phyloP scores from a whole-genome alignment of 2,113 vertebrate species.

The Okapia johnstoni region DNA sequence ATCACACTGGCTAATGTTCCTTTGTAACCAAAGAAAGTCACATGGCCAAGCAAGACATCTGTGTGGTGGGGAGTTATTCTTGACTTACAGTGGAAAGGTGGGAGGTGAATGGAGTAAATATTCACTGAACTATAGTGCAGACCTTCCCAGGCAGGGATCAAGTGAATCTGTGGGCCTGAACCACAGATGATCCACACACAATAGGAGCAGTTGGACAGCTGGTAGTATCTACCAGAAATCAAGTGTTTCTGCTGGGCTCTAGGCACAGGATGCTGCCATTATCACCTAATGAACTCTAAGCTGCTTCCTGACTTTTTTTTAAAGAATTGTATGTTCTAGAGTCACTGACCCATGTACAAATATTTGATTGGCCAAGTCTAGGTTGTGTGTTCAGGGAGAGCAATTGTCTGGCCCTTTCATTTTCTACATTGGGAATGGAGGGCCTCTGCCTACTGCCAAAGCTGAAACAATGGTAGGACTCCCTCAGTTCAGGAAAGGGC shows the following conservation, averaged over 20 bases:
- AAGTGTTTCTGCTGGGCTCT: not conserved
- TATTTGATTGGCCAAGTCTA: not conserved
- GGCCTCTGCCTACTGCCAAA: not conserved
- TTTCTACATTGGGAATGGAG: not conserved
- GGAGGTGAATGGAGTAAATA: not conserved
- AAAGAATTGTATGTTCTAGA: not conserved
- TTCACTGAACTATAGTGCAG: not conserved
- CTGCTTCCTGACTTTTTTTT: not conserved
- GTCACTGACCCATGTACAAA: not conserved
- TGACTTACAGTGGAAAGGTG: not conserved
- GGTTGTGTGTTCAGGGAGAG: not conserved
- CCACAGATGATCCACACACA: not conserved
- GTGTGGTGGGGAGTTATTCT: not conserved
- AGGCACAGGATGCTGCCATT: not conserved
- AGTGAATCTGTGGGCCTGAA: not conserved
- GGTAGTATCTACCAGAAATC: not conserved
- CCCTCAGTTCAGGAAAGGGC: not conserved
- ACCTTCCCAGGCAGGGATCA: not conserved
- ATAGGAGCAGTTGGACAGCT: not conserved
- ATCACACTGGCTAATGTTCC: not conserved
- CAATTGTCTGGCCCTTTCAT: not conserved
- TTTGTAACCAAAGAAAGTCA: not conserved
- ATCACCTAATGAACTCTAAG: not conserved
- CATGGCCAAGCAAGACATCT: not conserved
- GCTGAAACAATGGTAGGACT: not conserved